phyloP scores from a whole-genome alignment of 2,797 vertebrate genomes.

The Thripadectes ignobilis region DNA sequence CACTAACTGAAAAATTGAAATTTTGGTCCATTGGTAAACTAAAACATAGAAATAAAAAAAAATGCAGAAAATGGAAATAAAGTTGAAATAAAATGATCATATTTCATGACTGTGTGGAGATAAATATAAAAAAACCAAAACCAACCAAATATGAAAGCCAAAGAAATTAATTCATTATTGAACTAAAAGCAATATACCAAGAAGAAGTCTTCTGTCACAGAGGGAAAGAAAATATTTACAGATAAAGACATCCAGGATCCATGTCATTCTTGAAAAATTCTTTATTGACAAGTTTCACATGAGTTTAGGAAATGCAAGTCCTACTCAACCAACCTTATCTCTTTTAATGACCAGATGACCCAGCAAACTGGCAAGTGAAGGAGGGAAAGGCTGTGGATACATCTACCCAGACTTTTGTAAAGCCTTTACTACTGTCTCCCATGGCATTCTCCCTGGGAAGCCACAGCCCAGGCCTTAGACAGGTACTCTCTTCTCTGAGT shows the following conservation, averaged over 20 bases:
- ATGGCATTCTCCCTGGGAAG: fast-evolving
- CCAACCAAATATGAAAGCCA: background rate
- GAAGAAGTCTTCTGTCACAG: background rate
- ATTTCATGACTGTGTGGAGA: background rate
- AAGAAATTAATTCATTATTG: background rate
- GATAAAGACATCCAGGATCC: background rate
- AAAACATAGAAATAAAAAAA: background rate
- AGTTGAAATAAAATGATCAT: background rate
- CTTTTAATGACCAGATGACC: background rate
- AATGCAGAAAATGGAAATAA: background rate
- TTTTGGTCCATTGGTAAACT: fast-evolving
- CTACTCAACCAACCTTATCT: fast-evolving
- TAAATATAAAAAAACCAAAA: background rate
- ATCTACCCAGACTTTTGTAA: background rate
- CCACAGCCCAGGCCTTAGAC: background rate
- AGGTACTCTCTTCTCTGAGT: background rate
- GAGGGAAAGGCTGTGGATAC: background rate
- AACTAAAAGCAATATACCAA: background rate
- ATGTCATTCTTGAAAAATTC: background rate
- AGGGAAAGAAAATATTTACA: background rate
- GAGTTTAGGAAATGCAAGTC: fast-evolving
- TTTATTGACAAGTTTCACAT: background rate
- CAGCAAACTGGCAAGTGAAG: background rate
- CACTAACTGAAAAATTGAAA: background rate
- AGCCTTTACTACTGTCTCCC: fast-evolving